phyloP scores from a whole-genome alignment of 2,797 vertebrate species.

The Setipinna tenuifilis region DNA sequence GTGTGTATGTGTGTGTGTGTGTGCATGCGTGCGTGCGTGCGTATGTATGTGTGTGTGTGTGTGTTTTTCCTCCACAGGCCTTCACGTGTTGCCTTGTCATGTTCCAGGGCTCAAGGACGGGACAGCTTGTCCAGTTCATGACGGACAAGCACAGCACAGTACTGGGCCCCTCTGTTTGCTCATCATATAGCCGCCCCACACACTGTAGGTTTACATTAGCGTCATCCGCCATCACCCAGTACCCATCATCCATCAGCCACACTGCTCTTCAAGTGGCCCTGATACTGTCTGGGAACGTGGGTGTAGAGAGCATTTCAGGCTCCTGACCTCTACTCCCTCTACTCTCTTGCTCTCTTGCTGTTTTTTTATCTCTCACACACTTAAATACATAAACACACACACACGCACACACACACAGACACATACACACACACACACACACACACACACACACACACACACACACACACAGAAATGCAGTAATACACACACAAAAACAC shows the following conservation, averaged over 20 bases:
- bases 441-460: no score
- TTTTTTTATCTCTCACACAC: no score
- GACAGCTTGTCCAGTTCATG: background rate
- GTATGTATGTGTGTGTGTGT: slow-evolving; percentile 15
- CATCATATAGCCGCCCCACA: slow-evolving; percentile 15
- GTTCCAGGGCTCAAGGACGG: slow-evolving; percentile 24
- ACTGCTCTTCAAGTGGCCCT: background rate
- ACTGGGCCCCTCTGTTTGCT: slow-evolving; percentile 41
- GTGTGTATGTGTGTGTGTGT: slow-evolving; percentile 9
- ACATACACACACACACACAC: no score
- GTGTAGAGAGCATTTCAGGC: background rate
- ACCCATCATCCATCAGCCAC: background rate
- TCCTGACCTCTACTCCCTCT: background rate
- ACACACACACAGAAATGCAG: no score
- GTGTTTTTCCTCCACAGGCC: background rate
- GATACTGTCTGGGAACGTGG: background rate
- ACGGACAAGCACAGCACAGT: no score
- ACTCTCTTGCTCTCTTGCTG: background rate
- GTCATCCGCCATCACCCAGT: no score
- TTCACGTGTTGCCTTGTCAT: slow-evolving; percentile 21
- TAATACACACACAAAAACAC: no score
- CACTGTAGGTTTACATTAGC: background rate
- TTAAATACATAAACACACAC: background rate
- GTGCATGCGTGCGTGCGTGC: background rate
- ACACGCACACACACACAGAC: no score